Evolutionary conservation across 2,797 vertebrate species (phyloP), one percentile per base, ranked within the genome.

Genomic region (Neosilurus mollespiculum): DNA sequence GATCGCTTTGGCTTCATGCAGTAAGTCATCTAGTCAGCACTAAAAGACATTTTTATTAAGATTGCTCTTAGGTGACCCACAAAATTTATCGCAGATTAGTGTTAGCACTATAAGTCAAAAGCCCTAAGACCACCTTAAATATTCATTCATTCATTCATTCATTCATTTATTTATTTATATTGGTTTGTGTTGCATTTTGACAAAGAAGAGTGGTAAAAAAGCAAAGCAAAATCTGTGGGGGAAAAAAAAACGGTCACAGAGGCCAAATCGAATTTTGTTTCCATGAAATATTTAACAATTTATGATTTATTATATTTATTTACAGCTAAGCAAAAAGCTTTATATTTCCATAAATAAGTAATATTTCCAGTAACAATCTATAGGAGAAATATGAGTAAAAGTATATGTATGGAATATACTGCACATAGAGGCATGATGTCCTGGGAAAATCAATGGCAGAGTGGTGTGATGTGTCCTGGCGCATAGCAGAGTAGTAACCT

Each of bases 1-100:
- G 96, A 97, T 90, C 95, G 96, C 34, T 96, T 97, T 76, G 96
- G 96, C 90, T 97, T 97, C 93, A 91, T 96, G 90, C 96, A 97
- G 96, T 98, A 94, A 96, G 97, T 95, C 12, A 59, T 53, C 22
- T n/a, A 24, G 53, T 43, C 61, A 37, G 56, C 58, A 18, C 26
- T 66, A 71, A 43, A 43, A 15, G 1, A 56, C 70, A 61, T 80
- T 61, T 34, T 34, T 56, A 37, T n/a, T 54, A 9, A 56, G 14
- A 56, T 9, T 51, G 64, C 30, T 51, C 24, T 37, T 53, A 16
- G 20, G 20, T 10, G 30, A 70, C 53, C 37, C 1, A 15, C 51
- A 78, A 15, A 16, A 61, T 78, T 78, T 26, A 26, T 64, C 7
- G 18, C 4, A 6, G 59, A 3, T 4, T 37, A 12, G 9, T n/a